Percentiles rank a stretch among this genome's conserved stretches.
These are phyloP conservation scores for Dysmachus trigonus DNA, from an alignment of 2,888 invertebrate species.

Conservation along the genomic window DNA sequence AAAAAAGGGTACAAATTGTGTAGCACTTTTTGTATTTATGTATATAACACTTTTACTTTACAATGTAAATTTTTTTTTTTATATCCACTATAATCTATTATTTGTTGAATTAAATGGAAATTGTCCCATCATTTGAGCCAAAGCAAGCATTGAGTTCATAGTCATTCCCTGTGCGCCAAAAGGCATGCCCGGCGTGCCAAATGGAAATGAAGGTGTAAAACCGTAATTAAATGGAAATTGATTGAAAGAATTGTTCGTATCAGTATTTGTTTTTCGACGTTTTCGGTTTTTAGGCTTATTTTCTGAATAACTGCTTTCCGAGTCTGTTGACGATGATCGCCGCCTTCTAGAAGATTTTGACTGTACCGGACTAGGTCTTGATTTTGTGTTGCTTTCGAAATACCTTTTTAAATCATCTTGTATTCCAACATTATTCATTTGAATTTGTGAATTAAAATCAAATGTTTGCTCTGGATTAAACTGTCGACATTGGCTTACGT, in stretches of 20 bases:
- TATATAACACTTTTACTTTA: too few species aligned
- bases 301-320: background rate
- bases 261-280: background rate
- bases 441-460: background rate
- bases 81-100: background rate
- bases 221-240: background rate
- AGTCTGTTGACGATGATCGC: background rate
- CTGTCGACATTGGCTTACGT: conserved; percentile 55
- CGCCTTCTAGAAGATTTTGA: background rate
- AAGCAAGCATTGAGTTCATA: conserved; percentile 39
- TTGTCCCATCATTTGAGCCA: conserved; percentile 44
- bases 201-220: background rate
- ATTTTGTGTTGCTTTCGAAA: background rate
- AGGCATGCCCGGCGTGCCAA: background rate
- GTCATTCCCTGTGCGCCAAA: background rate
- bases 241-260: background rate
- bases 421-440: background rate
- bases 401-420: background rate
- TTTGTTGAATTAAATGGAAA: conserved; percentile 5
- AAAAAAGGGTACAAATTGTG: too few species aligned
- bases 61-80: background rate
- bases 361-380: background rate
- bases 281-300: background rate
- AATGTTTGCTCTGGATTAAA: conserved; percentile 15
- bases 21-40: too few species aligned